Evolutionary conservation across 2,888 invertebrate species (phyloP).

Genomic region (Catocala sponsa): DNA sequence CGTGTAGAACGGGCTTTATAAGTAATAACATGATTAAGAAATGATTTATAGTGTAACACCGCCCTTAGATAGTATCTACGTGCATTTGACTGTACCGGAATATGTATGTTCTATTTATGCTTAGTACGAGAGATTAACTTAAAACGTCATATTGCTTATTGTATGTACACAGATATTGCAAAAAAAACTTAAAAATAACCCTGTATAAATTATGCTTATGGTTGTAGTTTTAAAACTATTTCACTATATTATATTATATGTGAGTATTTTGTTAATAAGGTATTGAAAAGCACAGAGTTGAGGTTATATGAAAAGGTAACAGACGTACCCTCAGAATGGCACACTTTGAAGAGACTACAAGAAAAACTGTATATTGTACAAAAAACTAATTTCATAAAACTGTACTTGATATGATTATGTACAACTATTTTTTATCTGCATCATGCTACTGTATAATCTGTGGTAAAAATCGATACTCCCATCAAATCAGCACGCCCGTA

Average conservation of each 20-base stretch:
- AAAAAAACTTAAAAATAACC: constrained; percentile 81
- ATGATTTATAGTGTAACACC: constrained; percentile 40
- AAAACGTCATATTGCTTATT: constrained; percentile 43
- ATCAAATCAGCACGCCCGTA: constrained; percentile 36
- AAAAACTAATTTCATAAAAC: constrained; percentile 77
- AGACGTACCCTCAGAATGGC: constrained; percentile 82
- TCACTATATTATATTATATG: constrained; percentile 74
- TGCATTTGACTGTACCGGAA: constrained; percentile 25
- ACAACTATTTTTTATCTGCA: constrained; percentile 66
- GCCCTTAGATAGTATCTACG: constrained; percentile 33
- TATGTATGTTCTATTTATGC: constrained; percentile 35
- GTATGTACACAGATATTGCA: constrained; percentile 57
- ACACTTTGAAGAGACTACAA: constrained; percentile 79
- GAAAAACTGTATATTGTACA: constrained; percentile 78
- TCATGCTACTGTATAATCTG: constrained; percentile 54
- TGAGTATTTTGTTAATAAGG: constrained; percentile 82
- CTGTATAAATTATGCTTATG: constrained; percentile 87
- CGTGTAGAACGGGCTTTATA: constrained; percentile 34
- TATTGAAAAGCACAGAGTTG: constrained; percentile 81
- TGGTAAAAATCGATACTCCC: constrained; percentile 52
- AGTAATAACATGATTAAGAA: constrained; percentile 33
- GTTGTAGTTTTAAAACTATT: constrained; percentile 80
- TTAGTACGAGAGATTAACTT: constrained; percentile 37
- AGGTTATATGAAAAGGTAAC: constrained; percentile 81
- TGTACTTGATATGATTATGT: constrained; percentile 86